These are phyloP conservation scores for Calliphora vicina DNA, from an alignment of 1,140 invertebrate species.

Conservation along the genomic window DNA sequence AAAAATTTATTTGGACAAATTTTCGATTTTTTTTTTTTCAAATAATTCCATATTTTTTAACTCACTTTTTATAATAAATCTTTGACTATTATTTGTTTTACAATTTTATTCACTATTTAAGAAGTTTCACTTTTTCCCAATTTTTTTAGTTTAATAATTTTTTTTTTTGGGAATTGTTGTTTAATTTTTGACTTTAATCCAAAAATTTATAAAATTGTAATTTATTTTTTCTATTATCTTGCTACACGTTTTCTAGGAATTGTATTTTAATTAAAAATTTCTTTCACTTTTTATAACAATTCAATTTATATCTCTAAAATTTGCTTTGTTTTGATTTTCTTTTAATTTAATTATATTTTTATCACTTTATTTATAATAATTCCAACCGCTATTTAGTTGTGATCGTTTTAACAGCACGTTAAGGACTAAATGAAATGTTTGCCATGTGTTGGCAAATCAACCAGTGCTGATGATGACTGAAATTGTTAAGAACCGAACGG, in stretches of 20 bases:
- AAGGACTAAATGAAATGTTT: constrained; percentile 8
- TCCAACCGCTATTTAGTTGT: constrained; percentile 17
- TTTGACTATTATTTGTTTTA: no score
- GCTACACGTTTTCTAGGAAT: background rate
- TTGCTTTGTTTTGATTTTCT: background rate
- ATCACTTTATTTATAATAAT: background rate
- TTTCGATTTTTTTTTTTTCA: no score
- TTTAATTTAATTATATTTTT: background rate
- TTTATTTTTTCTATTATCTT: background rate
- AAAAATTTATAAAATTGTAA: no score
- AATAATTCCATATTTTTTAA: no score
- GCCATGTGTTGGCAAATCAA: background rate
- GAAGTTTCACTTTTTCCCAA: no score
- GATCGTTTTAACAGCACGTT: constrained; percentile 18
- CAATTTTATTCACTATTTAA: no score
- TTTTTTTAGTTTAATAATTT: no score
- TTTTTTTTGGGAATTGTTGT: background rate
- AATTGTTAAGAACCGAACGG: background rate
- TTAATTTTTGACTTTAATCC: background rate
- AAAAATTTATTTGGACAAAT: no score
- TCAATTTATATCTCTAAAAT: no score
- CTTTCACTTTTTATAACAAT: no score
- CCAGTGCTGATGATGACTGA: background rate
- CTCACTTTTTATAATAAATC: no score
- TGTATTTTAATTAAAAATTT: background rate